These are phyloP conservation scores for Phoenicopterus ruber DNA, from an alignment of 2,113 vertebrate genomes.

Conservation along the genomic window DNA sequence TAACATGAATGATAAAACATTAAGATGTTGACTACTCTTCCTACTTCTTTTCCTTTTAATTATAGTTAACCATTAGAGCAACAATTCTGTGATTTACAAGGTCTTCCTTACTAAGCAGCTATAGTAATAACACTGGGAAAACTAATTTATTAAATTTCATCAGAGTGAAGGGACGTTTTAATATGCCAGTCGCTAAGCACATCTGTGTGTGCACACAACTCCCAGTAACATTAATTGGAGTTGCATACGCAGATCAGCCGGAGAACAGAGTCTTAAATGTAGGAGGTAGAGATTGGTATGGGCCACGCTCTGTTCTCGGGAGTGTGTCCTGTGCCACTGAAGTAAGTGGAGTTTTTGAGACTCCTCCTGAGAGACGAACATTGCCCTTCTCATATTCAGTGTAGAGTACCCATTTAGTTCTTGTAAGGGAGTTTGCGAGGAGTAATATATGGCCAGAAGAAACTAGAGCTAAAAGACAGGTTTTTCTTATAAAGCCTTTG, in stretches of 20 bases:
- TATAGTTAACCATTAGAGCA: conserved; percentile 41
- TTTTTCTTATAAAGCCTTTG: conserved; percentile 42
- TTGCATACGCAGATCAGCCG: neutral
- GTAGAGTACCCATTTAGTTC: neutral
- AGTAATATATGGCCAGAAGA: neutral
- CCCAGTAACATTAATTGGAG: conserved; percentile 6
- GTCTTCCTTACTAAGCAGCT: conserved; percentile 24
- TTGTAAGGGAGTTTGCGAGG: neutral
- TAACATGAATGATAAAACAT: neutral
- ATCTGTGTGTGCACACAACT: neutral
- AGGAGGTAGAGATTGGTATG: neutral
- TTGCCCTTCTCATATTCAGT: neutral
- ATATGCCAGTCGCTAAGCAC: neutral
- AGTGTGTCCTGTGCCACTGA: neutral
- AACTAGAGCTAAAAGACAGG: neutral
- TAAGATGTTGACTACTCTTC: neutral
- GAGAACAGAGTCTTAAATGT: neutral
- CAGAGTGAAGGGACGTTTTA: neutral
- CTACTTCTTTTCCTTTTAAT: conserved; percentile 42
- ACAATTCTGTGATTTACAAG: conserved; percentile 40
- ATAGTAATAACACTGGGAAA: neutral
- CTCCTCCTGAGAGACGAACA: neutral
- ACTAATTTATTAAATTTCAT: conserved; percentile 32
- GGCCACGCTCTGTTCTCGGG: neutral
- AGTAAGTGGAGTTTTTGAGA: neutral